Evolutionary conservation across 2,113 vertebrate species (phyloP).

Genomic region (Coptodon rendalli): DNA sequence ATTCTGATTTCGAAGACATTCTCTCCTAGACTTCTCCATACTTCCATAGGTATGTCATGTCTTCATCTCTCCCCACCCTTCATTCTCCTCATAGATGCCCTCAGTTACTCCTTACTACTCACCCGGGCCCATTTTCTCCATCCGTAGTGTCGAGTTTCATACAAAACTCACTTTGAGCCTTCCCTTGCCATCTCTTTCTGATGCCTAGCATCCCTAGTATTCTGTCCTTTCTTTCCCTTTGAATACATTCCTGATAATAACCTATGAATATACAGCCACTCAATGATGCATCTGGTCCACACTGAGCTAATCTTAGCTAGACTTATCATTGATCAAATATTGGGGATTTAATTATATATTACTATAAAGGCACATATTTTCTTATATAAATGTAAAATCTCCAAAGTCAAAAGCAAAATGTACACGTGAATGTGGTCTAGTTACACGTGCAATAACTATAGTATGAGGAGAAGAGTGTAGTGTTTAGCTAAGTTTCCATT

Average conservation of each 20-base stretch:
- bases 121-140: background rate
- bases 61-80: background rate
- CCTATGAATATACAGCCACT: background rate
- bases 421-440: background rate
- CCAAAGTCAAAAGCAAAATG: background rate
- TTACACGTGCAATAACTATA: background rate
- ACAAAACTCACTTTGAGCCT: background rate
- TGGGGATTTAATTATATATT: background rate
- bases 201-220: background rate
- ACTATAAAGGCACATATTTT: background rate
- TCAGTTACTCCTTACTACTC: background rate
- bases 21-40: background rate
- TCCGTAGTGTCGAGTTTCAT: background rate
- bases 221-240: background rate
- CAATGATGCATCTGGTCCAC: background rate
- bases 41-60: background rate
- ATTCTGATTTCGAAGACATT: background rate
- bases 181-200: accelerated
- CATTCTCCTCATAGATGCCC: background rate
- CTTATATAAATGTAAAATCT: background rate
- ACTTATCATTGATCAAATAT: background rate
- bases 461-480: background rate
- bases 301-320: background rate
- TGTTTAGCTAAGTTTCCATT: background rate
- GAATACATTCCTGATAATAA: background rate